Base-by-base conservation (phyloP, 2,797 vertebrate genomes). In the Erpetoichthys calabaricus region DNA sequence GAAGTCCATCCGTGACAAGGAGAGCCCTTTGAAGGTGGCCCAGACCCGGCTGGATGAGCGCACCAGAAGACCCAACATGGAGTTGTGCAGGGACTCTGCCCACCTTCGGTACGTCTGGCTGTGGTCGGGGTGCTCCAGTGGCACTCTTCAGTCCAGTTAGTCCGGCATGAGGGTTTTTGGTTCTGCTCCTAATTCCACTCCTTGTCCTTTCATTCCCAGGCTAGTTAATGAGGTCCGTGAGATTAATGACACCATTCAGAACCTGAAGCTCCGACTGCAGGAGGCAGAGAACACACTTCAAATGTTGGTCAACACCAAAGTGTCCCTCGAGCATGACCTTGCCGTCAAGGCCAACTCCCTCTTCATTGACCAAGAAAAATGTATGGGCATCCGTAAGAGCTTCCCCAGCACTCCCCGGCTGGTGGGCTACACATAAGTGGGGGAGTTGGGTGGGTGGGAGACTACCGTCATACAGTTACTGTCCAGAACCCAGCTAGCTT, bases 331-430 rank as follows among this genome's bases (percentile, higher is more conserved):
- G 65, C 85, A 95, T 0, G 91, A 96, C 62, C 78, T 98, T 56
- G 86, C 86, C 0, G 51, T 98, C 76, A 98, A 98, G 70, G 89
- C 89, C 71, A 92, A 95, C 72, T 86, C 91, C 0, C 81, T 98
- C 43, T 96, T 93, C 78, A 82, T 98, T 3, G 91, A 97, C 68
- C 90, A 94, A 75, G 92, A 97, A 60, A 93, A 90, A 66, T 96
- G 94, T 75, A 90, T 98, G 94, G 85, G 89, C 62, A 90, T 93
- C 79, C 84, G 89, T 51, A 93, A 86, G 74, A 89, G 71, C 64
- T 97, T 90, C 60, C 91, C 92, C 68, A 93, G 83, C 75, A 86
- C 85, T 1, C 79, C 80, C 0, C 83, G 90, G 2, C 80, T 97
- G 62, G 80, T 89, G 49, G 90, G 91, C 7, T 92, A 81, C 45